phyloP scores from a whole-genome alignment of 2,888 invertebrate genomes.

The Carterocephalus palaemon region DNA sequence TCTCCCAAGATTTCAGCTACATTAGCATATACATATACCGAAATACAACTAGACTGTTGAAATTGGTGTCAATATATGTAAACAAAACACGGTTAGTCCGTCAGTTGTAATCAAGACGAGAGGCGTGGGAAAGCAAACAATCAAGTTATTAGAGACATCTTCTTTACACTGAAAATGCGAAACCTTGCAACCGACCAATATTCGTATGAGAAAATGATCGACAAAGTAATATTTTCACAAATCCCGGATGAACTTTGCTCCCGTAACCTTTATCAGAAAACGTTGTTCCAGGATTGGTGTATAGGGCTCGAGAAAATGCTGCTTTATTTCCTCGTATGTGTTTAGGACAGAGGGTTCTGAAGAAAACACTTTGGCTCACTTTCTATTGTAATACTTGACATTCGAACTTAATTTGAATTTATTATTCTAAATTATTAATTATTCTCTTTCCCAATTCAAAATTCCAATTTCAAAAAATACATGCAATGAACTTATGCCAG shows the following conservation, averaged over 20 bases:
- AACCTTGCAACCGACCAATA: constrained; percentile 43
- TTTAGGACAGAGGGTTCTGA: constrained; percentile 35
- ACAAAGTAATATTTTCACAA: not conserved
- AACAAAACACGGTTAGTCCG: constrained; percentile 40
- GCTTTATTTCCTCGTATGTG: constrained; percentile 33
- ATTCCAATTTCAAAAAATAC: no score
- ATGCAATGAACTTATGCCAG: no score
- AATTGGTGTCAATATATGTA: constrained; percentile 6
- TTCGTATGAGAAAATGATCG: constrained; percentile 36
- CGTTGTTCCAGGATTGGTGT: constrained; percentile 36
- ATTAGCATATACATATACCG: no score
- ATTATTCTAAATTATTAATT: no score
- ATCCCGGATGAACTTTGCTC: constrained; percentile 36
- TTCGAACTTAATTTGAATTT: no score
- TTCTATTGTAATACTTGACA: no score
- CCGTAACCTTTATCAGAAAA: constrained; percentile 36
- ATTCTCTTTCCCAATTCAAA: no score
- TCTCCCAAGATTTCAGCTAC: no score
- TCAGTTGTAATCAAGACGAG: constrained; percentile 47
- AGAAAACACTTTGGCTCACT: not conserved
- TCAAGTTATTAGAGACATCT: constrained; percentile 59
- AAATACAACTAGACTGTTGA: constrained; percentile 3
- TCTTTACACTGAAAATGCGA: constrained; percentile 45
- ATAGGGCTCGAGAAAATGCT: constrained; percentile 40
- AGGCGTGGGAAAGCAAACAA: constrained; percentile 70